Percentiles rank a stretch among this genome's conserved stretches.
Evolutionary conservation across 2,113 vertebrate genomes (phyloP).

Genomic region (Pionites leucogaster): DNA sequence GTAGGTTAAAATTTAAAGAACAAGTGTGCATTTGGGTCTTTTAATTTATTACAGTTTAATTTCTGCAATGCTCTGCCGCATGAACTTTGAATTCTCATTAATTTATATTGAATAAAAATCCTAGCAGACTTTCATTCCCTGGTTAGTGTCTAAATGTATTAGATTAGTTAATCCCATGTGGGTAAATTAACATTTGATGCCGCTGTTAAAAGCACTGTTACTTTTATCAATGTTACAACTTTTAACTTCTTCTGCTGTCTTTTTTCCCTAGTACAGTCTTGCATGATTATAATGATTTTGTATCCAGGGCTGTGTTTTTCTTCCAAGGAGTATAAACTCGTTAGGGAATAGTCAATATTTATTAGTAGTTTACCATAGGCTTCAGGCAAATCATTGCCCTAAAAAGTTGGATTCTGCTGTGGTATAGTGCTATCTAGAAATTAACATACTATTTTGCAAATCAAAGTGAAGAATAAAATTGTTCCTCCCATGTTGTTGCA

Average conservation of each 20-base stretch:
- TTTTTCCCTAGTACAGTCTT: background rate
- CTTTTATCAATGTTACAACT: background rate
- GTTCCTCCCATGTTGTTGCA: background rate
- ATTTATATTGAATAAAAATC: slow-evolving; percentile 28
- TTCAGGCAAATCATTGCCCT: background rate
- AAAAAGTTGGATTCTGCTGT: background rate
- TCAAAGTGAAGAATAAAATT: background rate
- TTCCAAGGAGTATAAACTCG: background rate
- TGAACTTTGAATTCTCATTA: slow-evolving; percentile 28
- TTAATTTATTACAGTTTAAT: background rate
- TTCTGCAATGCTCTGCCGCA: background rate
- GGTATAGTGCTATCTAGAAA: background rate
- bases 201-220: background rate
- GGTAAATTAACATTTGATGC: slow-evolving; percentile 14
- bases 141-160: background rate
- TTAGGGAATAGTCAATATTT: slow-evolving; percentile 7
- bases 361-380: background rate
- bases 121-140: background rate
- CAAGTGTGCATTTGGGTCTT: background rate
- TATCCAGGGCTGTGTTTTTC: background rate
- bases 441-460: background rate
- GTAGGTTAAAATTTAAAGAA: background rate
- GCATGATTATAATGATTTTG: background rate
- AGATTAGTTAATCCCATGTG: slow-evolving; percentile 9
- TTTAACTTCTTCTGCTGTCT: background rate